phyloP scores from a whole-genome alignment of 2,797 vertebrate species.

The Sebastes reedi region DNA sequence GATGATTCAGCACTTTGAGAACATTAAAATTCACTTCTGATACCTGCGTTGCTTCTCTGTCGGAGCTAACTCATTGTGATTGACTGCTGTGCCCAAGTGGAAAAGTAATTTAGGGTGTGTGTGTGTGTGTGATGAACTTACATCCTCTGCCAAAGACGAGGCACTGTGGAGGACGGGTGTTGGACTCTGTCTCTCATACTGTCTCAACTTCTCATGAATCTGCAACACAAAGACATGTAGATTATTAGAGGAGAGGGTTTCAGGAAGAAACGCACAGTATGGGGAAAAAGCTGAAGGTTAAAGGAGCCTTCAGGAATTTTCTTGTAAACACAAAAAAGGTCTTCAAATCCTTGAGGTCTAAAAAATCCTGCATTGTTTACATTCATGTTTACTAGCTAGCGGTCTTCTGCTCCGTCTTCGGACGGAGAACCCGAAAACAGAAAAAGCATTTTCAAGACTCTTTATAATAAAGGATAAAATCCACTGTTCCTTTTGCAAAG shows the following conservation, averaged over 20 bases:
- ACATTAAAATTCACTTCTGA: constrained; percentile 67
- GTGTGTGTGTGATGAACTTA: constrained; percentile 75
- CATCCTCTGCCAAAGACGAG: constrained; percentile 91
- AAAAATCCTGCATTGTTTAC: neutral
- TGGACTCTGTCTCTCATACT: constrained; percentile 93
- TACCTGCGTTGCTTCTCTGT: constrained; percentile 45
- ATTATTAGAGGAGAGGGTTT: neutral
- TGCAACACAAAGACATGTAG: constrained; percentile 67
- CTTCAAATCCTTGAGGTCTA: neutral
- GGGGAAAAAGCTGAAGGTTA: neutral
- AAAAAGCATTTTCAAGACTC: neutral
- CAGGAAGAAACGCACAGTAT: too few species aligned
- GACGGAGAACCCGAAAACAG: too few species aligned
- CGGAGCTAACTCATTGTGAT: constrained; percentile 49
- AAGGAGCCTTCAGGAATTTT: neutral
- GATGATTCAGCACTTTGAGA: constrained; percentile 72
- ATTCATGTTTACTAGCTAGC: too few species aligned
- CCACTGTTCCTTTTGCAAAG: neutral
- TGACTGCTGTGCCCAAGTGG: constrained; percentile 33
- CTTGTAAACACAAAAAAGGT: neutral
- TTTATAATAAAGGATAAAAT: neutral
- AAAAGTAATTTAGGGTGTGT: constrained; percentile 33
- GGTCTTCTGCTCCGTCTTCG: neutral
- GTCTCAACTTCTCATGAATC: constrained; percentile 96
- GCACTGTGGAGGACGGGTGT: constrained; percentile 93